These are phyloP conservation scores for Nanorana parkeri DNA, from an alignment of 2,113 vertebrate species.

Conservation along the genomic window DNA sequence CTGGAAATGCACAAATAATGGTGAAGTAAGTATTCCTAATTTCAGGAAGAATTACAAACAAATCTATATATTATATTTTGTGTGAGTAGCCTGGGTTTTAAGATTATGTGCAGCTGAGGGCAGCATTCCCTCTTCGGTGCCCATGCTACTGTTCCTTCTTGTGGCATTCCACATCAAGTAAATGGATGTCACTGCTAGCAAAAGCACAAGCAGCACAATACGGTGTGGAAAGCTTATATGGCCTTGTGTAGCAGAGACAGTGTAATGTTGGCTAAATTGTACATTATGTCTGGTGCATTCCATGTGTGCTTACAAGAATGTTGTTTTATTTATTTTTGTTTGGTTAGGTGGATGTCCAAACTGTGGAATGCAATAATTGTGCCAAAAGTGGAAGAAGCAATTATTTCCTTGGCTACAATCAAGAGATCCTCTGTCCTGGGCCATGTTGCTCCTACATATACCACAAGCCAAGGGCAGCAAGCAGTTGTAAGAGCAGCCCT, in stretches of 20 bases:
- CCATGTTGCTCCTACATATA: conserved; percentile 71
- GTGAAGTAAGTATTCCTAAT: conserved; percentile 76
- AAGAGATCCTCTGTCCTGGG: conserved; percentile 72
- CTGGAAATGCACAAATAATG: conserved; percentile 76
- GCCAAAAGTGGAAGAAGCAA: conserved; percentile 89
- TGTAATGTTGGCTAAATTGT: no score
- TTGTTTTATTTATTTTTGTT: background rate
- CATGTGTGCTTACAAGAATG: no score
- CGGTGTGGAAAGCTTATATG: no score
- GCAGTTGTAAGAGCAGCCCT: conserved; percentile 93
- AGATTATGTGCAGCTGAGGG: background rate
- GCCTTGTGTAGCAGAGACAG: no score
- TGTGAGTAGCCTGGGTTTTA: background rate
- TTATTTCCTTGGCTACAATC: conserved; percentile 86
- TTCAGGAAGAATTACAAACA: no score
- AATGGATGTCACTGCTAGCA: no score
- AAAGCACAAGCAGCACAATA: no score
- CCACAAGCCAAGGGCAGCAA: conserved; percentile 87
- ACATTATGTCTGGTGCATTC: no score
- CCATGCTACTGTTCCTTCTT: no score
- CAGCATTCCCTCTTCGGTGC: no score
- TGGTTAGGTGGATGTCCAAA: conserved; percentile 87
- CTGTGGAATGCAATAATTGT: conserved; percentile 92
- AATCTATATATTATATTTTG: no score
- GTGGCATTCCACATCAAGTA: no score